Evolutionary conservation across 1,140 invertebrate genomes (phyloP).

Genomic region (Penaeus vannamei): DNA sequence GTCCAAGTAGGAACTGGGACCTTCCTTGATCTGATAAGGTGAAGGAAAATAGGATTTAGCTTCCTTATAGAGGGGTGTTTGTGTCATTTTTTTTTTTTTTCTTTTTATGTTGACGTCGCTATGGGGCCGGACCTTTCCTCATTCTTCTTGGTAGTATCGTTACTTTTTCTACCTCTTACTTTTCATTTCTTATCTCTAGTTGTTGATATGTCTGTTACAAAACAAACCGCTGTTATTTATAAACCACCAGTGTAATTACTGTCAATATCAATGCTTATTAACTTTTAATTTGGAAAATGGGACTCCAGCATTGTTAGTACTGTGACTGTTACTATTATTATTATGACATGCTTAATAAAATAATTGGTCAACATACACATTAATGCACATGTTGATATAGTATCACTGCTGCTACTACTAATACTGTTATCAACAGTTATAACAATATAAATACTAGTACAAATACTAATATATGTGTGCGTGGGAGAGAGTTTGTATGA

Average conservation of each 20-base stretch:
- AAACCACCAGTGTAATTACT: too few species aligned
- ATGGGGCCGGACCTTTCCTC: too few species aligned
- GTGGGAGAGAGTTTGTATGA: neutral
- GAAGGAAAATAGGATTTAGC: conserved; percentile 3
- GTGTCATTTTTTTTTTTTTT: neutral
- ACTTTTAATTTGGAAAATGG: too few species aligned
- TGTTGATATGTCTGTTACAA: neutral
- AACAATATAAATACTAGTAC: neutral
- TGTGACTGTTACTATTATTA: too few species aligned
- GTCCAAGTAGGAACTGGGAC: conserved; percentile 83
- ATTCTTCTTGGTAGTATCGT: too few species aligned
- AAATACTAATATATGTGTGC: neutral
- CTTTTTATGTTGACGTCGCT: neutral
- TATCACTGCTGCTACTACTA: neutral
- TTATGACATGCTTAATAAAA: too few species aligned
- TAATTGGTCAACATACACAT: too few species aligned
- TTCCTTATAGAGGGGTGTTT: neutral
- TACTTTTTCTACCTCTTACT: neutral
- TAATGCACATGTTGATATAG: neutral
- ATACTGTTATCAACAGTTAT: neutral
- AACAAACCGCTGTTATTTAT: too few species aligned
- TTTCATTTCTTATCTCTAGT: neutral
- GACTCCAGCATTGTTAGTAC: too few species aligned
- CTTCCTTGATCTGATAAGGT: conserved; percentile 76
- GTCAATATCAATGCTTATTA: too few species aligned